phyloP scores from a whole-genome alignment of 2,797 vertebrate species.

The Anguilla pacifica region DNA sequence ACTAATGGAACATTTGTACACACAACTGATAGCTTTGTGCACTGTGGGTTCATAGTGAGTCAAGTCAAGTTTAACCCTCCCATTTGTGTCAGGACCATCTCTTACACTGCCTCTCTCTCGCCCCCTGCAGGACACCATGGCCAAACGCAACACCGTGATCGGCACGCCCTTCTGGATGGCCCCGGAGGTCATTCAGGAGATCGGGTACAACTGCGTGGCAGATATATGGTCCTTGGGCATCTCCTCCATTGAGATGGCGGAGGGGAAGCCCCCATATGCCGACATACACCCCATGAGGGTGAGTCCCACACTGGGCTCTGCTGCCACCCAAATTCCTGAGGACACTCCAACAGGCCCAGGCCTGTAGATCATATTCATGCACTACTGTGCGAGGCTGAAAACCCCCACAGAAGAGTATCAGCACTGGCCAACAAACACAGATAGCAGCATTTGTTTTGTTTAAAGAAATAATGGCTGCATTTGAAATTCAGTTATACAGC shows the following conservation, averaged over 20 bases:
- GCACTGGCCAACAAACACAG: not conserved
- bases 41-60: not conserved
- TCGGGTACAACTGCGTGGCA: constrained; percentile 98
- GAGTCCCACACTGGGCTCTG: constrained; percentile 56
- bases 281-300: constrained; percentile 99
- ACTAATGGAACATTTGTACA: not conserved
- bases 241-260: constrained; percentile 97
- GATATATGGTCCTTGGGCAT: constrained; percentile 98
- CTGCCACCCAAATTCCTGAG: not conserved
- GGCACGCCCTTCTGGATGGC: constrained; percentile 99
- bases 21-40: not conserved
- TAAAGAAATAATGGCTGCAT: not conserved
- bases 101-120: not conserved
- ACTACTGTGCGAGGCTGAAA: not conserved
- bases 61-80: not conserved
- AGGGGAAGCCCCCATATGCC: constrained; percentile 96
- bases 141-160: constrained; percentile 97
- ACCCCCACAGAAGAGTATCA: not conserved
- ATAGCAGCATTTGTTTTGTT: not conserved
- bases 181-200: constrained; percentile 98
- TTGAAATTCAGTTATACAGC: not conserved
- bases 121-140: constrained; percentile 90
- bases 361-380: not conserved
- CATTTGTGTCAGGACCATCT: not conserved
- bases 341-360: not conserved